Conservation (phyloP, 2,113 vertebrate genomes). For the Channa argus region DNA sequence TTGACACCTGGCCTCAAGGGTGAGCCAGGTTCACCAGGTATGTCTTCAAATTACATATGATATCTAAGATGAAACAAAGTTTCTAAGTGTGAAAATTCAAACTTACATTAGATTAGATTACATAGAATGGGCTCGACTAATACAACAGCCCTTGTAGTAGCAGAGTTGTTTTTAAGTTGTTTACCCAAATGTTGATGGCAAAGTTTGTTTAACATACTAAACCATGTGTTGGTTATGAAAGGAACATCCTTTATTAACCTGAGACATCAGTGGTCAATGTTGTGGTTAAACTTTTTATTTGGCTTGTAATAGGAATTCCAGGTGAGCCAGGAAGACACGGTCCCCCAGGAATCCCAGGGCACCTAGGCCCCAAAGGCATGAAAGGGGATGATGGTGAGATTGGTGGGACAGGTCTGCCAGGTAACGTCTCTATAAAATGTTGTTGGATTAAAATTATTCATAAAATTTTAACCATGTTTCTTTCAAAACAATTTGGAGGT, state of each 20-base stretch:
- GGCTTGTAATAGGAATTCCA: conserved; percentile 32
- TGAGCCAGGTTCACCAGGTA: conserved; percentile 66
- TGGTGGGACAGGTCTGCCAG: conserved; percentile 69
- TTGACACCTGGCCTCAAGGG: conserved; percentile 59
- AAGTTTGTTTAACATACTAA: neutral
- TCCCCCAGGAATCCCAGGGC: conserved; percentile 16
- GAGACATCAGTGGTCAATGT: neutral
- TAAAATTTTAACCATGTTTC: neutral
- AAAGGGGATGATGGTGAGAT: conserved; percentile 51
- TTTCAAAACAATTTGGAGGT: neutral
- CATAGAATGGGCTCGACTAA: neutral
- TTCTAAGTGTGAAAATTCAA: no score
- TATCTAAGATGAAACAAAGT: neutral
- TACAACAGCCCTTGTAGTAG: no score
- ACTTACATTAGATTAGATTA: neutral
- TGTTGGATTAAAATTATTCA: neutral
- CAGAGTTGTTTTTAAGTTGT: no score
- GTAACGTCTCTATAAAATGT: conserved; percentile 38
- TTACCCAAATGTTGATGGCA: neutral
- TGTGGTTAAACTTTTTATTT: neutral
- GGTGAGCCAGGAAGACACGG: conserved; percentile 55
- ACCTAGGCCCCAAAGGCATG: conserved; percentile 64
- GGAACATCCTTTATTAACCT: neutral
- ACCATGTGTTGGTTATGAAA: neutral
- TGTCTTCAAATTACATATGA: neutral